Evolutionary conservation across 2,888 invertebrate species (phyloP).

Genomic region (Latrodectus hesperus): DNA sequence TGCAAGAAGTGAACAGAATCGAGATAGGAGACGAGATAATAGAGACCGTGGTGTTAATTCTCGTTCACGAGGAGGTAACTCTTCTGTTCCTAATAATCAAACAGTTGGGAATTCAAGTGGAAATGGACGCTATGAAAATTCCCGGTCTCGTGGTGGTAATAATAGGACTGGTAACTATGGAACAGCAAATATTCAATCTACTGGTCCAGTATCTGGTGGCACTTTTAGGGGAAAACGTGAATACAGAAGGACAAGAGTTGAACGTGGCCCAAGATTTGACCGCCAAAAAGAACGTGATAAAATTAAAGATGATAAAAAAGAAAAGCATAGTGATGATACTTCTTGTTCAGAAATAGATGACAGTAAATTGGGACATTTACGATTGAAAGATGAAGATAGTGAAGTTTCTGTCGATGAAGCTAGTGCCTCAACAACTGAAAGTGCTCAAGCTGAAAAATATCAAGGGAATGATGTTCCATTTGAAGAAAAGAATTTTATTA

Average conservation of each 20-base stretch:
- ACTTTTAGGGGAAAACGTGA: slow-evolving; percentile 73
- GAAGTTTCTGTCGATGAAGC: slow-evolving; percentile 73
- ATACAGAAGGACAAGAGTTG: slow-evolving; percentile 69
- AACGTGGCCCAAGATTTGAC: slow-evolving; percentile 71
- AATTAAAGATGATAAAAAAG: slow-evolving; percentile 64
- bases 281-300: slow-evolving; percentile 69
- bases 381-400: slow-evolving; percentile 71
- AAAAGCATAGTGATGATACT: slow-evolving; percentile 70
- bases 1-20: slow-evolving; percentile 54
- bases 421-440: slow-evolving; percentile 73
- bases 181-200: slow-evolving; percentile 13
- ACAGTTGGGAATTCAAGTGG: slow-evolving; percentile 20
- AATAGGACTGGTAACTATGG: slow-evolving; percentile 55
- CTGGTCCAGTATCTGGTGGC: slow-evolving; percentile 51
- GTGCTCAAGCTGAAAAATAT: slow-evolving; percentile 70
- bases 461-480: slow-evolving; percentile 45
- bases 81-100: slow-evolving; percentile 34
- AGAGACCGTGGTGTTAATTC: slow-evolving; percentile 73
- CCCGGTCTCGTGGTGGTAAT: slow-evolving; percentile 28
- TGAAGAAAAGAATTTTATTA: slow-evolving; percentile 44
- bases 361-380: slow-evolving; percentile 68
- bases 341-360: slow-evolving; percentile 71
- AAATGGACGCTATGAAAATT: slow-evolving; percentile 27
- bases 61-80: slow-evolving; percentile 62
- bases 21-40: slow-evolving; percentile 66